Percentiles rank a stretch among this genome's conserved stretches.
phyloP scores from a whole-genome alignment of 2,113 vertebrate species.

The Sardina pilchardus region DNA sequence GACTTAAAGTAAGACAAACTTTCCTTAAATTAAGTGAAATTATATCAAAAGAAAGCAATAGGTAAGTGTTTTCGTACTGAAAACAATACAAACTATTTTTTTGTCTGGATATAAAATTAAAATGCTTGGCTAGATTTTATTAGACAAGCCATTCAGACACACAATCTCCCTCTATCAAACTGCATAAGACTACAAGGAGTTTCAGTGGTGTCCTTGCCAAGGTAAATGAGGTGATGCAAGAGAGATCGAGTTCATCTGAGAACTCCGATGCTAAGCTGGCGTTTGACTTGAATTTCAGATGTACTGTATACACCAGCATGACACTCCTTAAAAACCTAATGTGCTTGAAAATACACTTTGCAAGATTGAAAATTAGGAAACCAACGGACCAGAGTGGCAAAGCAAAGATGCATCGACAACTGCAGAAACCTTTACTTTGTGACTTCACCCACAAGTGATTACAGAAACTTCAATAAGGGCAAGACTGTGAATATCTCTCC shows the following conservation, averaged over 20 bases:
- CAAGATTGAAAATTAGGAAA: too few relatives aligned
- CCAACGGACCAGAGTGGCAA: neutral
- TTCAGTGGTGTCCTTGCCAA: neutral
- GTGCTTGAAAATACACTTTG: neutral
- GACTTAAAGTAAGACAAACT: too few relatives aligned
- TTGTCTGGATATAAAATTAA: too few relatives aligned
- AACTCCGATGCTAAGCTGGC: neutral
- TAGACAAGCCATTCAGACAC: too few relatives aligned
- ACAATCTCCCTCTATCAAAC: neutral
- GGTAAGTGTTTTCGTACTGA: too few relatives aligned
- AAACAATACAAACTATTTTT: too few relatives aligned
- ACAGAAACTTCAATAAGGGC: neutral
- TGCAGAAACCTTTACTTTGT: neutral
- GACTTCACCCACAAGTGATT: neutral
- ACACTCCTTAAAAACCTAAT: neutral
- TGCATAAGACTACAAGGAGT: neutral
- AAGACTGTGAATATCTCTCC: neutral
- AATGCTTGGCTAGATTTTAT: too few relatives aligned
- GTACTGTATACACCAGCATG: too few relatives aligned
- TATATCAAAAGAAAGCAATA: too few relatives aligned
- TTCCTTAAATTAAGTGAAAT: too few relatives aligned
- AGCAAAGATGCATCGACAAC: neutral
- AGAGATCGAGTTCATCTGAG: too few relatives aligned
- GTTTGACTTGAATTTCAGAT: neutral
- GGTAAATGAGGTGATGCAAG: neutral